Evolutionary conservation across 2,797 vertebrate genomes (phyloP), one percentile per base, ranked within the genome.

Genomic region (Gymnodraco acuticeps): DNA sequence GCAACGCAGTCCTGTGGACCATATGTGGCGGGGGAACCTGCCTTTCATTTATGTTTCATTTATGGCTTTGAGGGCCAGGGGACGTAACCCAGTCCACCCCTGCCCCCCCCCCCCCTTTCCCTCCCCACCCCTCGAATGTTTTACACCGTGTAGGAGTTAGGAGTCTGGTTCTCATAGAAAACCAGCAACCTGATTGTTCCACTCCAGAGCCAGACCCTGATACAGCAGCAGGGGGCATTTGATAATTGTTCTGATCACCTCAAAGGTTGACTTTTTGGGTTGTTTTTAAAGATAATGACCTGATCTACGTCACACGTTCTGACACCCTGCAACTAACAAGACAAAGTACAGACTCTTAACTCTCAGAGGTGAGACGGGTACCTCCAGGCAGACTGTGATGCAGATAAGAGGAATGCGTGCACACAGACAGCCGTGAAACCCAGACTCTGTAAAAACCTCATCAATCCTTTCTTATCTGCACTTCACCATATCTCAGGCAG

Each of bases 1-100:
- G 46, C 16, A 74, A 47, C 20, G 16, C 20, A 7, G 50, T 50
- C 64, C 77, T 70, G 41, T 70, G 70, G 47, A 64, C 70, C 88
- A 87, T 78, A 85, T 89, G 85, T 78, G 77, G 78, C 31, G 48
- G n/a, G 53, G 51, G 63, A 71, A 76, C 60, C 75, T 84, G 78
- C 77, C 82, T 89, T 90, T 88, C 78, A 90, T 92, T 90, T 84
- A 85, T 75, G 85, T 83, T 83, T 87, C 89, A 93, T 91, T 92
- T 88, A 92, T 83, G 80, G 68, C 81, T 65, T 55, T 31, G 48
- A 64, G 75, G 82, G 72, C 70, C 42, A 71, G 4, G 65, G 73
- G 69, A 61, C 66, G 14, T 51, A 75, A 63, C 75, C 77, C 77
- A 43, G 73, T 23, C 63, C 41, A 53, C 50, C 61, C 68, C 61